phyloP scores from a whole-genome alignment of 2,888 invertebrate genomes.

The Apamea anceps region DNA sequence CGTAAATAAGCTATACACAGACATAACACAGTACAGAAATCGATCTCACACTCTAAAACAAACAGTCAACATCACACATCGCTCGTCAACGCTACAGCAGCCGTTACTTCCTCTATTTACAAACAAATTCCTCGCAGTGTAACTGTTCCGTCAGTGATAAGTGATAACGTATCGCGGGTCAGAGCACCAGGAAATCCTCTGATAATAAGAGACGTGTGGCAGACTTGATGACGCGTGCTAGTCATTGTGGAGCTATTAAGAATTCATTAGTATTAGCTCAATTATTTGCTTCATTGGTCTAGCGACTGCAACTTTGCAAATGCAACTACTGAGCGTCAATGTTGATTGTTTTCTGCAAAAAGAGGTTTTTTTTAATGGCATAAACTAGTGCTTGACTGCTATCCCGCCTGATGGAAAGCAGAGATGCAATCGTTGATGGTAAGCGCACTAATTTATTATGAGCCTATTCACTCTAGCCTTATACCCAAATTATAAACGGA shows the following conservation, averaged over 20 bases:
- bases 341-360: background rate
- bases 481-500: too few relatives aligned
- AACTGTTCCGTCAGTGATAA: slow-evolving; percentile 23
- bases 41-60: slow-evolving; percentile 33
- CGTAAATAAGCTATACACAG: background rate
- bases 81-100: slow-evolving; percentile 37
- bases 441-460: too few relatives aligned
- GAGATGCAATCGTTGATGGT: too few relatives aligned
- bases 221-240: slow-evolving; percentile 43
- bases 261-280: slow-evolving; percentile 12
- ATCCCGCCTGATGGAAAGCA: too few relatives aligned
- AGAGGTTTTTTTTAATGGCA: too few relatives aligned
- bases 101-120: slow-evolving; percentile 46
- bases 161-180: slow-evolving; percentile 47
- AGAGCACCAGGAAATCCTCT: slow-evolving; percentile 61
- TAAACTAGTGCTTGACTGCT: too few relatives aligned
- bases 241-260: background rate
- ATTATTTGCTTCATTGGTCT: background rate
- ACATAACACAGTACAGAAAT: slow-evolving; percentile 4
- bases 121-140: slow-evolving; percentile 31
- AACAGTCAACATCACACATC: slow-evolving; percentile 31
- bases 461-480: too few relatives aligned
- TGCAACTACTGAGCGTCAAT: background rate
- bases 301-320: background rate
- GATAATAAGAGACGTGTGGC: slow-evolving; percentile 42